These are phyloP conservation scores for Cyclargus thomasi DNA, from an alignment of 1,140 invertebrate genomes.

Conservation along the genomic window DNA sequence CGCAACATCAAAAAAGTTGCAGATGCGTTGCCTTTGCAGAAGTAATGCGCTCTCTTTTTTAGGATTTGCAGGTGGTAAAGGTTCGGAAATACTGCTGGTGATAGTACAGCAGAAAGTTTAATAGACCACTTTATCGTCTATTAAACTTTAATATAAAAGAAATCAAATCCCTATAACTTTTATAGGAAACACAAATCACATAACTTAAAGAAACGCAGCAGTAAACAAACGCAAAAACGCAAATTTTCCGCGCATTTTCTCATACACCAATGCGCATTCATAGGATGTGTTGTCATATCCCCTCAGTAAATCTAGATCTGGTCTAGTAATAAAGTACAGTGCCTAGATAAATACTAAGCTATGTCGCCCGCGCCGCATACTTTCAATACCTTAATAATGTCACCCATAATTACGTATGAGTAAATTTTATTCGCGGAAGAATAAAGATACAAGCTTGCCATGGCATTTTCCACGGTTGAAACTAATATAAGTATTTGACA, in stretches of 20 bases:
- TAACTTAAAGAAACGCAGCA: neutral
- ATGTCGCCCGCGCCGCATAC: neutral
- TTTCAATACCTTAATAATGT: neutral
- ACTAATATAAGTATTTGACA: too few relatives aligned
- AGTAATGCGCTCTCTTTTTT: too few relatives aligned
- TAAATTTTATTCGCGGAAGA: neutral
- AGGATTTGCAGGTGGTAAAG: too few relatives aligned
- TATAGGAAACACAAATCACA: too few relatives aligned
- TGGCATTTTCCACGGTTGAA: neutral
- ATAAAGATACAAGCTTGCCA: neutral
- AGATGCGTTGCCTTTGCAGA: too few relatives aligned
- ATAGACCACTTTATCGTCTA: too few relatives aligned
- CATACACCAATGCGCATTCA: slow-evolving; percentile 3
- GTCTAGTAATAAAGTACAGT: slow-evolving; percentile 4
- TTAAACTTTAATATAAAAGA: too few relatives aligned
- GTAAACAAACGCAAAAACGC: neutral
- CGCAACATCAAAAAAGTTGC: too few relatives aligned
- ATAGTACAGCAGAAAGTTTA: too few relatives aligned
- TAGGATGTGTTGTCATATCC: slow-evolving; percentile 15
- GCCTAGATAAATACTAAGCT: slow-evolving; percentile 1
- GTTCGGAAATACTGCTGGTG: too few relatives aligned
- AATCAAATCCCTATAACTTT: too few relatives aligned
- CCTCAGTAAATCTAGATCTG: slow-evolving; percentile 8
- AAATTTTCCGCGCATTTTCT: slow-evolving; percentile 6
- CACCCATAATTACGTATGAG: neutral